Evolutionary conservation across 2,888 invertebrate genomes (phyloP).

Genomic region (Microctonus hyperodae): DNA sequence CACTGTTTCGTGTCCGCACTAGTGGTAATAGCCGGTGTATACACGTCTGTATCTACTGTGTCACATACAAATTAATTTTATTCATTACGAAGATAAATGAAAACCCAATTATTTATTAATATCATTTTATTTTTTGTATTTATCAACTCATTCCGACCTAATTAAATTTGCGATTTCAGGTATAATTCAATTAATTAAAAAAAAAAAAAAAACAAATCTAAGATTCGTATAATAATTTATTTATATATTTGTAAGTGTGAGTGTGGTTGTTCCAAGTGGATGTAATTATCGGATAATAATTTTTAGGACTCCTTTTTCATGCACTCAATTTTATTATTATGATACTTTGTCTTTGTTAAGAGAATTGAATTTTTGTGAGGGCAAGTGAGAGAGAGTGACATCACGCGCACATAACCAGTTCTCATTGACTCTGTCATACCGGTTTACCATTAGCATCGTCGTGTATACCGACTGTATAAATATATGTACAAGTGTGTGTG

Average conservation of each 20-base stretch:
- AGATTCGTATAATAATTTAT: not conserved
- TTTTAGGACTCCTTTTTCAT: constrained; percentile 5
- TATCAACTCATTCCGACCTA: not conserved
- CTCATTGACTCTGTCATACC: constrained; percentile 49
- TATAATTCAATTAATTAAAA: not conserved
- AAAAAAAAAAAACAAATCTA: not conserved
- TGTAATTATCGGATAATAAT: constrained; percentile 19
- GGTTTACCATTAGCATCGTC: constrained; percentile 40
- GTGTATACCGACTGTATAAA: not conserved
- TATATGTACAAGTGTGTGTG: not conserved
- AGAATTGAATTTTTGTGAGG: not conserved
- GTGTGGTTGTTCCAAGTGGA: not conserved
- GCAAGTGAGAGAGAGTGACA: constrained; percentile 45
- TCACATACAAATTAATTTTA: constrained; percentile 23
- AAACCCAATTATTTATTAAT: not conserved
- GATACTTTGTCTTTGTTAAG: not conserved
- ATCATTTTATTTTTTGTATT: not conserved
- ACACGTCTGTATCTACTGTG: not conserved
- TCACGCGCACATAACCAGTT: constrained; percentile 48
- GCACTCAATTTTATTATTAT: not conserved
- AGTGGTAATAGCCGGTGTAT: constrained; percentile 31
- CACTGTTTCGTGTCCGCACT: not conserved
- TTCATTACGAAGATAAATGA: constrained; percentile 6
- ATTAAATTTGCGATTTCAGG: not conserved
- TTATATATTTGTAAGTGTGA: not conserved